A percentile compares a stretch with the other conserved stretches of the same genome.
Evolutionary conservation across 1,140 invertebrate species (phyloP).

Genomic region (Drosophila takahashii): DNA sequence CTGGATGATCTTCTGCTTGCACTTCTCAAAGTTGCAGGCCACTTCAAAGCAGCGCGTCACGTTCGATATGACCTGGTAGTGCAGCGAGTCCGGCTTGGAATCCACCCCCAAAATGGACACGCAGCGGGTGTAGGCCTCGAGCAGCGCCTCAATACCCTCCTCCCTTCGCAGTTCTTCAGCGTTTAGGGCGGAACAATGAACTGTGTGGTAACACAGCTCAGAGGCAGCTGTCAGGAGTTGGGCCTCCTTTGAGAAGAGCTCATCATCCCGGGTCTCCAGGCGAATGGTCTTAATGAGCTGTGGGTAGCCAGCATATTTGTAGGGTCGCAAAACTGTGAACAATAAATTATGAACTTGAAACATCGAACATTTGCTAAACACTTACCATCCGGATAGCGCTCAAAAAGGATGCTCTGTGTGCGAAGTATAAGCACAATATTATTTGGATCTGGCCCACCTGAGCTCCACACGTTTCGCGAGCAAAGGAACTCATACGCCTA

Average conservation of each 20-base stretch:
- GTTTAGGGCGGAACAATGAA: slow-evolving; percentile 98
- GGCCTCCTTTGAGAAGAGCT: slow-evolving; percentile 95
- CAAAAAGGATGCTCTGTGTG: slow-evolving; percentile 98
- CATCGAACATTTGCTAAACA: slow-evolving; percentile 84
- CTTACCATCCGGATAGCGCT: slow-evolving; percentile 93
- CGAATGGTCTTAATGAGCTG: slow-evolving; percentile 98
- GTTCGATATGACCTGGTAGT: slow-evolving; percentile 97
- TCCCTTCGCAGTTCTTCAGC: slow-evolving; percentile 98
- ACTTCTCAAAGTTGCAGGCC: slow-evolving; percentile 96
- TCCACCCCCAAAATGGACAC: slow-evolving; percentile 94
- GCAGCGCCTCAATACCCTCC: slow-evolving; percentile 94
- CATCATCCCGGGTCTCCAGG: slow-evolving; percentile 96
- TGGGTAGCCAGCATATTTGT: slow-evolving; percentile 99
- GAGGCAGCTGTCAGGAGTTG: slow-evolving; percentile 95
- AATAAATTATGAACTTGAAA: slow-evolving; percentile 88
- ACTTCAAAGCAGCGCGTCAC: slow-evolving; percentile 97
- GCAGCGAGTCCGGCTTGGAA: slow-evolving; percentile 91
- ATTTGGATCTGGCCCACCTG: slow-evolving; percentile 96
- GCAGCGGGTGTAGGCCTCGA: slow-evolving; percentile 96
- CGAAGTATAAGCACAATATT: slow-evolving; percentile 98
- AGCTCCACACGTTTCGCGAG: slow-evolving; percentile 93
- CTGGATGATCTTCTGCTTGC: slow-evolving; percentile 94
- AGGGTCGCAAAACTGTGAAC: slow-evolving; percentile 93
- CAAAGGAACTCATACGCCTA: slow-evolving; percentile 98
- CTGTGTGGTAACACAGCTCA: slow-evolving; percentile 98